Evolutionary conservation across 1,140 invertebrate species (phyloP), one percentile per base, ranked within the genome.

Genomic region (Cotesia chilonis): DNA sequence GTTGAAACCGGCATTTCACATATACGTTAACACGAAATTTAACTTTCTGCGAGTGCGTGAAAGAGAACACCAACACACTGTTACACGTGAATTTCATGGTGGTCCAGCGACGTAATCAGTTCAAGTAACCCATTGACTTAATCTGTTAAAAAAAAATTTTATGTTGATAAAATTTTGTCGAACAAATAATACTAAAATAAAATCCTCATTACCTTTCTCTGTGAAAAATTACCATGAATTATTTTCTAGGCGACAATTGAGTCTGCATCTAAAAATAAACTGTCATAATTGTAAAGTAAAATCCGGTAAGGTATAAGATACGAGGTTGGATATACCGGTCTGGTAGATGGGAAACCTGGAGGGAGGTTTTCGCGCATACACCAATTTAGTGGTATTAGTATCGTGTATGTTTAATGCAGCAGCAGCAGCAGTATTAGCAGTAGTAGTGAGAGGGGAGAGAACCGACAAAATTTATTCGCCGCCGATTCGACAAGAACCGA

Each of bases 391-490:
- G 41, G 41, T 47, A 5, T 7, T 47, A 10, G 41, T 47, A 5
- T 47, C 41, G 74, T 51, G 72, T 55, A 63, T 70, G 41, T 71
- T 71, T 69, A 78, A 72, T 76, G 69, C 74, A 77, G 75, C 72
- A 47, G 41, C 41, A 47, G 41, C 4, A 47, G 41, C 6, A 47
- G 41, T 10, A 47, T 2, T 5, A 47, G 7, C 76, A 72, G 77
- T 70, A 73, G 68, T 52, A 68, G 47, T 20, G 36, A 68, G 66
- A 55, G 66, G 66, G 66, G 66, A 68, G 66, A 52, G 66, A 51
- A 76, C 73, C 75, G 65, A 75, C 70, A 61, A 78, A 81, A 78
- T 75, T 79, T 79, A 80, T 77, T 81, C 79, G 79, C 82, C 82
- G 79, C 80, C 76, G 41, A 80, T 74, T 47, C 17, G 57, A 20